These are phyloP conservation scores for Amyelois transitella DNA, from an alignment of 1,140 invertebrate species.

Conservation along the genomic window DNA sequence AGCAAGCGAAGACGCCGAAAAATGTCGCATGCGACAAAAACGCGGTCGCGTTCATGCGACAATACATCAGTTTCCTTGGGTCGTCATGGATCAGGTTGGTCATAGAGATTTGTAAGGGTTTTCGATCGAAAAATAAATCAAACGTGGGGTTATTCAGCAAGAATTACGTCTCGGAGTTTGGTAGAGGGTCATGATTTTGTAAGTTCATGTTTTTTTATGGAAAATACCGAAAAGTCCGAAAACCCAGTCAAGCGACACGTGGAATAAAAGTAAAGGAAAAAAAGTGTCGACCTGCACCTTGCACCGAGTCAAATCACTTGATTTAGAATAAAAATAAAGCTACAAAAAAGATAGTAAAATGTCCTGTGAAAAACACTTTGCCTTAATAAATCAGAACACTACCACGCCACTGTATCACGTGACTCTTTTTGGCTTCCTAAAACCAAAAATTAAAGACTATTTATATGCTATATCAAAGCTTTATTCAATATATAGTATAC, in stretches of 20 bases:
- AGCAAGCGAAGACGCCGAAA: slow-evolving; percentile 17
- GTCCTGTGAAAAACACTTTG: no score
- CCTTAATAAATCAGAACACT: no score
- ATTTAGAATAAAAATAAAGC: neutral
- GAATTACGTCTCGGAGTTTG: no score
- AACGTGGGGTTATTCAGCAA: neutral
- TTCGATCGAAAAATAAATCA: neutral
- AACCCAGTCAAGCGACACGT: neutral
- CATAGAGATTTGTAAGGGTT: neutral
- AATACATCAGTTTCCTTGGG: slow-evolving; percentile 31
- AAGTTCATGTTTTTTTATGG: neutral
- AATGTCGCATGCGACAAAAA: slow-evolving; percentile 22
- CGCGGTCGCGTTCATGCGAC: slow-evolving; percentile 8
- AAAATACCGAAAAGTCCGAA: no score
- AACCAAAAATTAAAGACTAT: no score
- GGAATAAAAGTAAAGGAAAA: neutral
- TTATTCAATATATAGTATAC: no score
- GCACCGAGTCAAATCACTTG: neutral
- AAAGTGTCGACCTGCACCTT: neutral
- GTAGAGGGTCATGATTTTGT: neutral
- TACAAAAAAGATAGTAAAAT: no score
- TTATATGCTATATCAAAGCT: no score
- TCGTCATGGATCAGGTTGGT: slow-evolving; percentile 22
- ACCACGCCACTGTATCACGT: no score
- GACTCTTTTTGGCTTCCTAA: no score